A percentile compares a stretch with the other conserved stretches of the same genome.
Conservation (phyloP, 1,140 invertebrate species). For the Phymastichus coffea region DNA sequence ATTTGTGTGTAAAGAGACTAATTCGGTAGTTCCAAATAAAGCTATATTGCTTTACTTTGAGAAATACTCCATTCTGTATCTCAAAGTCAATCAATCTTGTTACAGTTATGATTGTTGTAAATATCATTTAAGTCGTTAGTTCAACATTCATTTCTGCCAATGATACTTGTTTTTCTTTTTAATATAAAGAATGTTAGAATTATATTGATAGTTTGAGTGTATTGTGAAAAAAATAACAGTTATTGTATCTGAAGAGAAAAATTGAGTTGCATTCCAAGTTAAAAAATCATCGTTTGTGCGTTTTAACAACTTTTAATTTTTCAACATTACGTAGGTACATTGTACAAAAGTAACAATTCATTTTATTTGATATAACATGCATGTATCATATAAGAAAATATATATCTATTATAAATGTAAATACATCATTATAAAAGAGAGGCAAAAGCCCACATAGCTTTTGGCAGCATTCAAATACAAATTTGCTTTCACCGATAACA, state of each 20-base stretch:
- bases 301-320: constrained; percentile 5
- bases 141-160: constrained; percentile 9
- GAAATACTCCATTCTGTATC: constrained; percentile 1
- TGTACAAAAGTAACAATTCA: constrained; percentile 16
- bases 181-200: constrained; percentile 1
- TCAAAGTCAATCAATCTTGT: constrained; percentile 14
- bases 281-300: constrained; percentile 8
- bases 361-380: constrained; percentile 18
- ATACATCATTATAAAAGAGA: constrained; percentile 20
- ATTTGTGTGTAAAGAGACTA: not conserved
- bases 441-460: constrained; percentile 1
- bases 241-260: constrained; percentile 4
- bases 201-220: constrained; percentile 7
- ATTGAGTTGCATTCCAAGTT: constrained; percentile 8
- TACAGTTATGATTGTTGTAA: constrained; percentile 25
- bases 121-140: constrained; percentile 23
- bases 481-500: constrained; percentile 5
- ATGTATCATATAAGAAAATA: constrained; percentile 15
- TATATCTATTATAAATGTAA: constrained; percentile 27
- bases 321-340: constrained; percentile 4
- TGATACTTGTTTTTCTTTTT: not conserved
- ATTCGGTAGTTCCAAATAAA: constrained; percentile 9
- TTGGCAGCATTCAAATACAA: not conserved
- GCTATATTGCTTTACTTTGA: constrained; percentile 20
- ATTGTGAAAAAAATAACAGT: constrained; percentile 3